phyloP scores from a whole-genome alignment of 2,113 vertebrate genomes.

The Myxocyprinus asiaticus region DNA sequence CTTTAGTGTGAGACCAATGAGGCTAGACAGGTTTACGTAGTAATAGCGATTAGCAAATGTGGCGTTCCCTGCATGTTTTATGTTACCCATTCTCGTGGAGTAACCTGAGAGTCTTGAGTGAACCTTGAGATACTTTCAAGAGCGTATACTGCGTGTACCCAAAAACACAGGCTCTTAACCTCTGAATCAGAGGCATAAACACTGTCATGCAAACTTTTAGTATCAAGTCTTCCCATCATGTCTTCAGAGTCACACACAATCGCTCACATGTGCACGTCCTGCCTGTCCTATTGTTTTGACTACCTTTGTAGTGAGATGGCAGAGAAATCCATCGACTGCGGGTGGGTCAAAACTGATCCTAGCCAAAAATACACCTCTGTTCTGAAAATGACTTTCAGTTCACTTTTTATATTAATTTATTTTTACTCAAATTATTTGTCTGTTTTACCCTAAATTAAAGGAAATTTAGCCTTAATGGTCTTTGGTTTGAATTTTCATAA shows the following conservation, averaged over 20 bases:
- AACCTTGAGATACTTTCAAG: too few relatives aligned
- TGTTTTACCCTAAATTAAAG: too few relatives aligned
- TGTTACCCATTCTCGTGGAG: slow-evolving; percentile 64
- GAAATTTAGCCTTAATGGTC: not conserved
- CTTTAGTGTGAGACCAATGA: slow-evolving; percentile 8
- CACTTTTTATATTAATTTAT: not conserved
- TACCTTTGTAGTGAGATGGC: slow-evolving; percentile 73
- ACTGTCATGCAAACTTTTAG: slow-evolving; percentile 43
- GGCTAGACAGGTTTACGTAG: slow-evolving; percentile 48
- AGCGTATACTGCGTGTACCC: too few relatives aligned
- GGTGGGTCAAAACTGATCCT: slow-evolving; percentile 26
- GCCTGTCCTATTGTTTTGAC: slow-evolving; percentile 63
- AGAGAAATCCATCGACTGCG: slow-evolving; percentile 54
- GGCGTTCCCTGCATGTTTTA: slow-evolving; percentile 48
- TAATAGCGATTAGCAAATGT: slow-evolving; percentile 68
- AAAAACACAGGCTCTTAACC: not conserved
- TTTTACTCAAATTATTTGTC: not conserved
- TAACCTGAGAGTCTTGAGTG: slow-evolving; percentile 53
- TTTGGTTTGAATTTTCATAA: too few relatives aligned
- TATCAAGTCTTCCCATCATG: slow-evolving; percentile 30
- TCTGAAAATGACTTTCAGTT: not conserved
- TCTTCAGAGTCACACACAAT: not conserved
- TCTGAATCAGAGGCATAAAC: slow-evolving; percentile 1
- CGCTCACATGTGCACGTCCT: slow-evolving; percentile 45
- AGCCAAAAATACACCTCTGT: not conserved